Evolutionary conservation across 2,797 vertebrate genomes (phyloP).

Genomic region (Ctenopoma kingsleyae): DNA sequence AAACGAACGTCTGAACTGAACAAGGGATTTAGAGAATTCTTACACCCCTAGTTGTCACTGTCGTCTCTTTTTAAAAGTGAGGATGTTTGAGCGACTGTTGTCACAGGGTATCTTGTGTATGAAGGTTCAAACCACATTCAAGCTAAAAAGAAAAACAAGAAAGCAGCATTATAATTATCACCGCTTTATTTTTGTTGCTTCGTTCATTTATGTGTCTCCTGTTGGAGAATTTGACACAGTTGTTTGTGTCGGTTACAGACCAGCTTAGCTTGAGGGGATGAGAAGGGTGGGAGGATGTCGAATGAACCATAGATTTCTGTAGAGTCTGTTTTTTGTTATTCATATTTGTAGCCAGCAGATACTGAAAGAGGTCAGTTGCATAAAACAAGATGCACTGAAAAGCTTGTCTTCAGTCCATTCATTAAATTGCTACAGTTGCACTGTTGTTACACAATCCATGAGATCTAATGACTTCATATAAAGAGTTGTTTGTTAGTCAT

Average conservation of each 20-base stretch:
- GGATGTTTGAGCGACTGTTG: too few relatives aligned
- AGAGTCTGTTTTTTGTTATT: constrained; percentile 24
- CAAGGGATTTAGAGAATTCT: too few relatives aligned
- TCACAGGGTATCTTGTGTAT: too few relatives aligned
- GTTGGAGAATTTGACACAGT: constrained; percentile 16
- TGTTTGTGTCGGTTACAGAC: constrained; percentile 44
- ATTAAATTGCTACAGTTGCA: constrained; percentile 22
- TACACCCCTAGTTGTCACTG: too few relatives aligned
- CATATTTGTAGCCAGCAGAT: constrained; percentile 22
- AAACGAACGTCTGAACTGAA: too few relatives aligned
- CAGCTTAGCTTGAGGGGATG: constrained; percentile 25
- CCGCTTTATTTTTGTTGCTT: background rate
- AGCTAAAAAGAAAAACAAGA: constrained; percentile 1
- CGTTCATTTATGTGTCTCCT: constrained; percentile 2
- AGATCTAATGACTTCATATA: constrained; percentile 20
- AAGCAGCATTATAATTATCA: constrained; percentile 7
- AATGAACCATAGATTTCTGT: constrained; percentile 22
- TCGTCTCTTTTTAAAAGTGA: too few relatives aligned
- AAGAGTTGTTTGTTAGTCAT: constrained; percentile 23
- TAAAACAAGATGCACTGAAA: constrained; percentile 23
- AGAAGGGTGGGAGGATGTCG: constrained; percentile 3
- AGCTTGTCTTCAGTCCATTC: constrained; percentile 13
- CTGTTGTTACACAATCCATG: constrained; percentile 7
- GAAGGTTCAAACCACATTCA: too few relatives aligned
- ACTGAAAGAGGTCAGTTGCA: constrained; percentile 27